These are phyloP conservation scores for Malthinus seriepunctatus DNA, from an alignment of 2,888 invertebrate species.

Conservation along the genomic window DNA sequence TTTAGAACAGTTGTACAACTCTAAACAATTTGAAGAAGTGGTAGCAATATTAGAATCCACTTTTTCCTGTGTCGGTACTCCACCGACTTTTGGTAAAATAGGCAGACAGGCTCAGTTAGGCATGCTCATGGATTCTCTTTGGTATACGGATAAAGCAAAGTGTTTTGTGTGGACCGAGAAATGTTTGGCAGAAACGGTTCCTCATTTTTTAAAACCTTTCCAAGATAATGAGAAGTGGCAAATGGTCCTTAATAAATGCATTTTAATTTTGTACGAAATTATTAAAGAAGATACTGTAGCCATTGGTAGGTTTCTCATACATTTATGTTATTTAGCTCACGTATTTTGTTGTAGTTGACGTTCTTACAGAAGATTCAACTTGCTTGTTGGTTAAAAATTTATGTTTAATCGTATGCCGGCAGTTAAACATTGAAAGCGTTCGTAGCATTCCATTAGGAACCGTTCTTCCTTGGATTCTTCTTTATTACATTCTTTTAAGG, in stretches of 20 bases:
- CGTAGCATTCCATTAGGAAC: conserved; percentile 70
- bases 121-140: conserved; percentile 54
- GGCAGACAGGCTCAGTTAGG: conserved; percentile 58
- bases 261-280: conserved; percentile 57
- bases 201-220: conserved; percentile 54
- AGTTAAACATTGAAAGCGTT: conserved; percentile 72
- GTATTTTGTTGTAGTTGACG: conserved; percentile 42
- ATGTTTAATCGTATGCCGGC: conserved; percentile 75
- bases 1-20: conserved; percentile 68
- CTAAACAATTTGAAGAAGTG: conserved; percentile 67
- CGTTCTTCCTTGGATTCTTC: conserved; percentile 79
- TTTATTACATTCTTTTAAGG: conserved; percentile 77
- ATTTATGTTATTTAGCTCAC: conserved; percentile 41
- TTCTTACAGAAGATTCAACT: conserved; percentile 62
- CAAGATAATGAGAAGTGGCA: conserved; percentile 53
- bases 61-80: conserved; percentile 55
- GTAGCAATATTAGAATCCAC: conserved; percentile 69
- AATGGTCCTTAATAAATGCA: conserved; percentile 51
- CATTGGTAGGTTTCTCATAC: conserved; percentile 51
- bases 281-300: conserved; percentile 59
- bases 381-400: conserved; percentile 74
- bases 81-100: conserved; percentile 61
- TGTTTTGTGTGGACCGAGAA: conserved; percentile 79
- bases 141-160: conserved; percentile 56
- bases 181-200: conserved; percentile 74